A percentile compares a stretch with the other conserved stretches of the same genome.
These are phyloP conservation scores for Agonopterix subpropinquella DNA, from an alignment of 2,888 invertebrate genomes.

Conservation along the genomic window DNA sequence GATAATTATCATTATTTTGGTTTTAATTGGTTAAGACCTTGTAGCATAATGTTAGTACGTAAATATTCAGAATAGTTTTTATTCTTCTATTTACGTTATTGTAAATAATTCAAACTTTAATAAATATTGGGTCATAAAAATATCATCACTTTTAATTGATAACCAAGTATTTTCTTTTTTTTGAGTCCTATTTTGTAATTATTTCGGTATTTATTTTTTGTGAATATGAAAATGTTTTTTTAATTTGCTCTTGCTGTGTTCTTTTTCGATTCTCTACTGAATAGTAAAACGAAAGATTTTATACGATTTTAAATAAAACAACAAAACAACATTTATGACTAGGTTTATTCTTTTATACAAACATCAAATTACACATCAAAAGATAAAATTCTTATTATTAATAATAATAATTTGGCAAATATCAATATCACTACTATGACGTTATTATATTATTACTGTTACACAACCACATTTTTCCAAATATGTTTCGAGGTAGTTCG, in stretches of 20 bases:
- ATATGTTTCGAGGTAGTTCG: slow-evolving; percentile 2
- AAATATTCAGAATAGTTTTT: background rate
- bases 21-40: no score
- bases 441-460: slow-evolving; percentile 13
- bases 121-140: slow-evolving; percentile 5
- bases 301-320: no score
- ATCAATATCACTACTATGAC: slow-evolving; percentile 29
- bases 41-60: no score
- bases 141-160: no score
- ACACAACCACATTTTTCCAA: slow-evolving; percentile 2
- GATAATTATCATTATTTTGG: no score
- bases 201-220: no score
- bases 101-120: slow-evolving; percentile 3
- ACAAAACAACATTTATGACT: slow-evolving; percentile 44
- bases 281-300: no score
- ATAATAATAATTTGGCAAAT: slow-evolving; percentile 49
- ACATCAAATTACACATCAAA: slow-evolving; percentile 58
- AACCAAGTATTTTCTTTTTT: no score
- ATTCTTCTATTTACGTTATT: background rate
- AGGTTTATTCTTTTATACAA: slow-evolving; percentile 55
- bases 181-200: no score
- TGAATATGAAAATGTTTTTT: no score
- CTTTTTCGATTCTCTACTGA: no score
- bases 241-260: no score
- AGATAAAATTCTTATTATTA: slow-evolving; percentile 34